phyloP scores from a whole-genome alignment of 2,797 vertebrate species.

The Bradypus variegatus region DNA sequence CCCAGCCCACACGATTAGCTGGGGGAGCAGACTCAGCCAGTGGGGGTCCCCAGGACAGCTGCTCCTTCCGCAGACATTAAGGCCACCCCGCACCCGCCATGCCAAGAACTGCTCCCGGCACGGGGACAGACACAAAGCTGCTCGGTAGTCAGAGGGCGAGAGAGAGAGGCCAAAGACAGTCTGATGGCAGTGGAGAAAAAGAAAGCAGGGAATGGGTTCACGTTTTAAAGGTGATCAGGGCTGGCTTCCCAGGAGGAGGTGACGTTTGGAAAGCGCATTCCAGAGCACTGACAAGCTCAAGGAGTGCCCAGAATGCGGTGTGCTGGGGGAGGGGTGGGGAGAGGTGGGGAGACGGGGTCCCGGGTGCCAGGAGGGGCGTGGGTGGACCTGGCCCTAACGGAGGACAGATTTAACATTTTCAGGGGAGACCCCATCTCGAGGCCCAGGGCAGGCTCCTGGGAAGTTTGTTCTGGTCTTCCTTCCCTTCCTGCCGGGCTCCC shows the following conservation, averaged over 20 bases:
- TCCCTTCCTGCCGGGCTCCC: neutral
- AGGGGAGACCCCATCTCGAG: neutral
- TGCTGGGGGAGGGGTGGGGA: neutral
- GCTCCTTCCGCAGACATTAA: neutral
- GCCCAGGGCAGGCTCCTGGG: neutral
- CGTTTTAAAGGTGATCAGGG: neutral
- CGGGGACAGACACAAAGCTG: neutral
- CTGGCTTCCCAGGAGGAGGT: neutral
- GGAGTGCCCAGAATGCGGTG: neutral
- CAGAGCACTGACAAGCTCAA: neutral
- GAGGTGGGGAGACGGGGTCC: neutral
- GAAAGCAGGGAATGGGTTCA: neutral
- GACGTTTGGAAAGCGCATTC: neutral
- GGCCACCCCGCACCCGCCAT: neutral
- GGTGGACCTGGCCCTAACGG: neutral
- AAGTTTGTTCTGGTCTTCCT: neutral
- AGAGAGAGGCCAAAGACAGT: neutral
- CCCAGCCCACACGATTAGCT: no score
- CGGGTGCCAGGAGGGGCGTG: neutral
- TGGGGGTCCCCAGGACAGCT: no score
- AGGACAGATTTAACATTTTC: neutral
- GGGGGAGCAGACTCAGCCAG: no score
- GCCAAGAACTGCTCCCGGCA: neutral
- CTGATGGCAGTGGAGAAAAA: neutral
- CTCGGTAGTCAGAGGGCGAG: neutral